Evolutionary conservation across 2,113 vertebrate genomes (phyloP).

Genomic region (Geococcyx californianus): DNA sequence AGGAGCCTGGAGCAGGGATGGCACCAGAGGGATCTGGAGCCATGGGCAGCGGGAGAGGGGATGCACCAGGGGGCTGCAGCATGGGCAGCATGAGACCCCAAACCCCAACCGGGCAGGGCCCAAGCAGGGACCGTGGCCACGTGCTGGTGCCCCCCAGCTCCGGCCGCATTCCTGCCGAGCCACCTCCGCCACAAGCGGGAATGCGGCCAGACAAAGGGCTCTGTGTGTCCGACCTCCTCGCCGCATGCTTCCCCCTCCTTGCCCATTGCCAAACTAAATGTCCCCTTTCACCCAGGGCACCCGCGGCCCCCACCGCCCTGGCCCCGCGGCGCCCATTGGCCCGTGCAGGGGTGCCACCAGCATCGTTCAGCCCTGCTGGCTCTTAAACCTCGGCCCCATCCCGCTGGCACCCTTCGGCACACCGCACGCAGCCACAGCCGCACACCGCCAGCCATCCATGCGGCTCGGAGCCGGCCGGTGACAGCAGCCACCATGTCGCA

Average conservation of each 20-base stretch:
- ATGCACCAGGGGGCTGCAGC: accelerated
- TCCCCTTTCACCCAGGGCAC: not conserved
- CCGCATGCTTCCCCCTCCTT: not conserved
- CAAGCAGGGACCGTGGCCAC: accelerated
- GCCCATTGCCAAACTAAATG: not conserved
- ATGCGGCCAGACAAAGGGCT: not conserved
- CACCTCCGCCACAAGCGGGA: not conserved
- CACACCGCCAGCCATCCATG: not conserved
- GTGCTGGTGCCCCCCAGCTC: not conserved
- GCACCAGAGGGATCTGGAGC: too few species aligned
- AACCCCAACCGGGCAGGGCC: accelerated
- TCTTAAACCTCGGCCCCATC: conserved; percentile 14
- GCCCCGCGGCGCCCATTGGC: conserved; percentile 34
- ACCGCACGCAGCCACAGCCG: not conserved
- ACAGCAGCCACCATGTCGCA: conserved; percentile 7
- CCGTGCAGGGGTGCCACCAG: not conserved
- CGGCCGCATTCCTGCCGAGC: not conserved
- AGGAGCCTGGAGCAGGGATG: not conserved
- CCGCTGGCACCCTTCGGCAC: not conserved
- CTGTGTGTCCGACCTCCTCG: not conserved
- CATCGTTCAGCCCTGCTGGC: not conserved
- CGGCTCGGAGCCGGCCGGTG: not conserved
- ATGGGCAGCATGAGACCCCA: accelerated
- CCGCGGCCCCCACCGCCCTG: not conserved
- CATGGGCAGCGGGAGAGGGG: not conserved